Percentiles rank a stretch among this genome's conserved stretches.
These are phyloP conservation scores for Acanthochromis polyacanthus DNA, from an alignment of 2,113 vertebrate species.

Conservation along the genomic window DNA sequence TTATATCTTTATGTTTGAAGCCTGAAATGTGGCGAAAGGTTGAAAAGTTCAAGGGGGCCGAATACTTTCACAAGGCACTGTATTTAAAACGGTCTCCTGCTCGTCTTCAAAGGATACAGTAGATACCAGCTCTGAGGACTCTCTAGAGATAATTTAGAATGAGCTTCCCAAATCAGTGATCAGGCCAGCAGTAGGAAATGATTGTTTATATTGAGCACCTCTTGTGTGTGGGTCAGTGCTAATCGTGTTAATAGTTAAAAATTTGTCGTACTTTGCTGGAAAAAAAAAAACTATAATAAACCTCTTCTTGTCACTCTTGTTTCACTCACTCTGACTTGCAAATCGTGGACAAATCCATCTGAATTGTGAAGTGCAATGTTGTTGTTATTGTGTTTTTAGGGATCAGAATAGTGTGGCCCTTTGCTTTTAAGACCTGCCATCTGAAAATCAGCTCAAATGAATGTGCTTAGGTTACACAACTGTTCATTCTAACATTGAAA, in stretches of 20 bases:
- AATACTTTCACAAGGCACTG: too few relatives aligned
- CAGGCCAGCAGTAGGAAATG: too few relatives aligned
- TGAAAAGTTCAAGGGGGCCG: too few relatives aligned
- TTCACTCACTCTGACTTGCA: background rate
- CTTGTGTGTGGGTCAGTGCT: background rate
- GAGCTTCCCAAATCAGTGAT: background rate
- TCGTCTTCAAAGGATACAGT: background rate
- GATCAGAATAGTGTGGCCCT: constrained; percentile 20
- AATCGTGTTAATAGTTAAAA: background rate
- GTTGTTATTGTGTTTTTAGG: constrained; percentile 17
- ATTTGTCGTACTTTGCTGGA: too few relatives aligned
- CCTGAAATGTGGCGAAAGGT: too few relatives aligned
- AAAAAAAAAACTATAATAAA: background rate
- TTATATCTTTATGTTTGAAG: too few relatives aligned
- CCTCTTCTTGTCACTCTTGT: background rate
- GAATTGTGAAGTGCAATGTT: constrained; percentile 18
- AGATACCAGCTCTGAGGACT: background rate
- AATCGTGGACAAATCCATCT: constrained; percentile 6
- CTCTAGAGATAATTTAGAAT: background rate
- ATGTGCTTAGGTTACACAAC: constrained; percentile 59
- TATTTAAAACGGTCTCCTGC: background rate
- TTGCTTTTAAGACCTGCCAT: constrained; percentile 27
- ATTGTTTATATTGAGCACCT: background rate
- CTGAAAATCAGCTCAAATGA: constrained; percentile 45
- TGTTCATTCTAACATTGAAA: constrained; percentile 50